phyloP scores from a whole-genome alignment of 2,888 invertebrate genomes.

The Heliconius ismenius region DNA sequence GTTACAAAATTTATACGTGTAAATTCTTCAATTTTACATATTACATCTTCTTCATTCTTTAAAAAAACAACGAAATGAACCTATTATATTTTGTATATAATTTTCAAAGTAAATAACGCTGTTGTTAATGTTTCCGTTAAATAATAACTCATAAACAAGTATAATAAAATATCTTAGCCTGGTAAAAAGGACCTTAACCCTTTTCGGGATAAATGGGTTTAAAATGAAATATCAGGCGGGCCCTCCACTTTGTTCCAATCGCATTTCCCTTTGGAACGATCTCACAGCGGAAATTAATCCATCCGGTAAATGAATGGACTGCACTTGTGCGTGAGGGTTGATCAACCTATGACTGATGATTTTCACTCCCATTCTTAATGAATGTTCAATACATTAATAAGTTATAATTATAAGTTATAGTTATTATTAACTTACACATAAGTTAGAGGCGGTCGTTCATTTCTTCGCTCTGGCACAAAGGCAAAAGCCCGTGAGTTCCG shows the following conservation, averaged over 20 bases:
- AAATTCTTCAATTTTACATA: not conserved
- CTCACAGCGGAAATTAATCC: conserved; percentile 80
- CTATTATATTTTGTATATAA: not conserved
- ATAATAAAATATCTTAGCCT: conserved; percentile 24
- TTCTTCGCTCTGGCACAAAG: too few relatives aligned
- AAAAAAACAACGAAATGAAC: not conserved
- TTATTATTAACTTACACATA: too few relatives aligned
- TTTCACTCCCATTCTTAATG: conserved; percentile 51
- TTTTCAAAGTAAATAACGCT: not conserved
- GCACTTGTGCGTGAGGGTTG: conserved; percentile 74
- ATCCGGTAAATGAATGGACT: conserved; percentile 80
- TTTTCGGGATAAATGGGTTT: conserved; percentile 57
- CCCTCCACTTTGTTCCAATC: conserved; percentile 75
- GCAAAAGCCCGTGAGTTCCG: too few relatives aligned
- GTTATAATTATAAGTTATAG: too few relatives aligned
- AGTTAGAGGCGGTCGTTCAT: too few relatives aligned
- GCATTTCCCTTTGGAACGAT: conserved; percentile 78
- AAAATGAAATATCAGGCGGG: conserved; percentile 68
- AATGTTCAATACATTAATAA: conserved; percentile 21
- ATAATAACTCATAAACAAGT: conserved; percentile 23
- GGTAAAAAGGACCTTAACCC: conserved; percentile 39
- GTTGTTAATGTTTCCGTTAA: conserved; percentile 17
- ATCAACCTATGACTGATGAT: conserved; percentile 60
- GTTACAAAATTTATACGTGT: not conserved
- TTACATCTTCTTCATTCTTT: too few relatives aligned